Evolutionary conservation across 2,797 vertebrate species (phyloP).

Genomic region (Cirrhinus mrigala): DNA sequence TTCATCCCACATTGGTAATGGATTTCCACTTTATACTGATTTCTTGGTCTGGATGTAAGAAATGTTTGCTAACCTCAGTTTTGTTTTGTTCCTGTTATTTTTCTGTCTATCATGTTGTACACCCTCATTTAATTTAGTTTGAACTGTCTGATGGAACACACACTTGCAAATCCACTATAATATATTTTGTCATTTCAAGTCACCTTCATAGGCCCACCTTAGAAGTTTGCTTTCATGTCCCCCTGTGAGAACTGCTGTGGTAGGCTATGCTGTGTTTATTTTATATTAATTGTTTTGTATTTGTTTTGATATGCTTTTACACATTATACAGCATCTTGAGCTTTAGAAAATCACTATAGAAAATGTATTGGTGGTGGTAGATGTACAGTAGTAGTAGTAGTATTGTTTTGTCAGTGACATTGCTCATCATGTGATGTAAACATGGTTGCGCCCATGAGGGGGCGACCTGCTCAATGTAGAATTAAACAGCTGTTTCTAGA

Average conservation of each 20-base stretch:
- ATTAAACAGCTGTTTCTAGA: not conserved
- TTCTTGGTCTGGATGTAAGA: not conserved
- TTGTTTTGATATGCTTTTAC: not conserved
- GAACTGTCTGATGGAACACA: not conserved
- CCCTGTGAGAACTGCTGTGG: too few species aligned
- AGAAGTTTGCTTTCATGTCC: not conserved
- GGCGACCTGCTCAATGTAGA: slow-evolving; percentile 11
- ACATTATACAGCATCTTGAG: not conserved
- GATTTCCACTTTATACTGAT: not conserved
- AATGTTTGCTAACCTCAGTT: not conserved
- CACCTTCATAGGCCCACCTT: not conserved
- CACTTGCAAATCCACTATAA: not conserved
- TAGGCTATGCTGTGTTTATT: not conserved
- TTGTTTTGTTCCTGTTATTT: not conserved
- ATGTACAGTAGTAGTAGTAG: not conserved
- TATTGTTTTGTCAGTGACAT: not conserved
- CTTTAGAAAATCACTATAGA: not conserved
- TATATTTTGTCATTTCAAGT: not conserved
- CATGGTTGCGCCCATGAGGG: not conserved
- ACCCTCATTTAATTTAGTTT: too few species aligned
- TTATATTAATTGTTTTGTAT: not conserved
- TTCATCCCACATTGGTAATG: not conserved
- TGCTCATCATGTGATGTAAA: not conserved
- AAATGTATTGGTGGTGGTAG: not conserved
- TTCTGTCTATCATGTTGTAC: too few species aligned